These are phyloP conservation scores for Rhinella marina DNA, from an alignment of 2,797 vertebrate genomes.

Conservation along the genomic window DNA sequence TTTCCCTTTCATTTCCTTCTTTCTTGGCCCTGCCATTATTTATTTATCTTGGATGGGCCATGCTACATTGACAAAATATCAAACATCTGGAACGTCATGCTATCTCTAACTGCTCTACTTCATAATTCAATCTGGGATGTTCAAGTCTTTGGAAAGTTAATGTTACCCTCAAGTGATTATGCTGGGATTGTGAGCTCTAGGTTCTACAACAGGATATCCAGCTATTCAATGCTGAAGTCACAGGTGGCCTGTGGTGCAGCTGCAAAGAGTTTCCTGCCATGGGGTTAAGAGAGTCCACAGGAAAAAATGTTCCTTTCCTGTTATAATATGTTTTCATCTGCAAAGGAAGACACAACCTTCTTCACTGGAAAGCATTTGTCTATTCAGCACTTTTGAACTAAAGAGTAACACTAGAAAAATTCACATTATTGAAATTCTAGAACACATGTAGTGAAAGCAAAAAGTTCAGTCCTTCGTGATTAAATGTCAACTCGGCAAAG, in stretches of 20 bases:
- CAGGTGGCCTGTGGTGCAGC: slow-evolving; percentile 80
- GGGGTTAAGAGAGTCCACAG: slow-evolving; percentile 77
- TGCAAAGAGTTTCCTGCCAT: slow-evolving; percentile 80
- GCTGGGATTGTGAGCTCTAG: slow-evolving; percentile 70
- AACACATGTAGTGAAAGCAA: not conserved
- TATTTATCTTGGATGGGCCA: slow-evolving; percentile 43
- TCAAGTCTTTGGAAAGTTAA: slow-evolving; percentile 77
- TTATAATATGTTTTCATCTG: slow-evolving; percentile 75
- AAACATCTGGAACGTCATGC: slow-evolving; percentile 55
- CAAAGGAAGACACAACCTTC: slow-evolving; percentile 68
- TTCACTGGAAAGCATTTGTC: slow-evolving; percentile 65
- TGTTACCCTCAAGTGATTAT: slow-evolving; percentile 68
- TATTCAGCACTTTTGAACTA: slow-evolving; percentile 69
- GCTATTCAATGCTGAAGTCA: slow-evolving; percentile 84
- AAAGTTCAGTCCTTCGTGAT: not conserved
- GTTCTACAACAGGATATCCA: slow-evolving; percentile 87
- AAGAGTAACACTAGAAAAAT: slow-evolving; percentile 37
- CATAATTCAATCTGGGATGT: slow-evolving; percentile 69
- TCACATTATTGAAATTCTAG: slow-evolving; percentile 32
- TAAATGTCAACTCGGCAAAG: not conserved
- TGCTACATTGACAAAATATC: slow-evolving; percentile 37
- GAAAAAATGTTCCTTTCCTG: slow-evolving; percentile 79
- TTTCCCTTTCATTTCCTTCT: slow-evolving; percentile 53
- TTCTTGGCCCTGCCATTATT: slow-evolving; percentile 22
- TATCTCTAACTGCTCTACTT: slow-evolving; percentile 63